Base-by-base conservation (phyloP, 2,888 invertebrate genomes). In the Amorpha juglandis region DNA sequence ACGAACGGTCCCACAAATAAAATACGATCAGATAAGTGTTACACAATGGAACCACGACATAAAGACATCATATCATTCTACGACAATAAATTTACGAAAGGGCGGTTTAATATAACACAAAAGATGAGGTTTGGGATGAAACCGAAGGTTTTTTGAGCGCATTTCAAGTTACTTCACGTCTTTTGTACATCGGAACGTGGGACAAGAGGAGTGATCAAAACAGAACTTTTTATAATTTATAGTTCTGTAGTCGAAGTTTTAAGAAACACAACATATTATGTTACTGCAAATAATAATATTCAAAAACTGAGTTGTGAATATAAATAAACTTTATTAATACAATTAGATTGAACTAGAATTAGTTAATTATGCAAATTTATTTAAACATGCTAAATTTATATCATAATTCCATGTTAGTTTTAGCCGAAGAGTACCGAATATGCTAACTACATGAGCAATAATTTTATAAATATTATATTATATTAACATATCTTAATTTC, bases 1-100 rank as follows among this genome's bases (percentile, higher is more conserved):
- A 81, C 84, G 81, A 87, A 19, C 21, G 58, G 38, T 58, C 58
- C 42, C 58, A 58, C 58, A 90, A 83, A 86, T 82, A 77, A 81
- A 77, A 86, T 81, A 85, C 84, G 90, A 93, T 92, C 91, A 91
- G 93, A 92, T 93, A 93, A 91, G 87, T 91, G 87, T 81, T 77
- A 74, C 80, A 92, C 91, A 92, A 93, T 88, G 75, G 89, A 81
- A 77, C 78, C 81, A 80, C 81, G 83, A 84, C 84, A 92, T 93
- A 92, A 91, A 92, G 92, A 93, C 92, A 91, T 92, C 93, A 92
- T 91, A 92, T 92, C 89, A 90, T 90, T 89, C 87, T 83, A 82
- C 81, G 80, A 91, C 91, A 90, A 88, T 93, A 93, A 92, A 92
- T 92, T 89, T 84, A 78, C 79, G 82, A 87, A 89, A 88, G 89